Evolutionary conservation across 2,888 invertebrate species (phyloP), one percentile per base, ranked within the genome.

Genomic region (Spodoptera exigua): DNA sequence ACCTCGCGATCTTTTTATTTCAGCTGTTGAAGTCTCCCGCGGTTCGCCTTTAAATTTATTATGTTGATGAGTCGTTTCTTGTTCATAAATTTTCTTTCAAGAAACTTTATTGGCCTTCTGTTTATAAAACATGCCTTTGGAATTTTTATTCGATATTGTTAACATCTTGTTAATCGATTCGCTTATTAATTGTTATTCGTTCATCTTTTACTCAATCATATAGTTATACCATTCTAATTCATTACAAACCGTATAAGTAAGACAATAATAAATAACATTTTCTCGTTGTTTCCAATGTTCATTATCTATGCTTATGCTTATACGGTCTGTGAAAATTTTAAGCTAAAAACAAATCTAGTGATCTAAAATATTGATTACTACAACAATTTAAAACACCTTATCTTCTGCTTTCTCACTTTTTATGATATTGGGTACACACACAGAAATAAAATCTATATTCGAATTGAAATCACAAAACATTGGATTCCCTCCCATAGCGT

Each of bases 1-100:
- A 75, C 54, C 53, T 73, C 44, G 54, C 49, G 55, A 66, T 61
- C 59, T 61, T 72, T 76, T 75, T 78, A 67, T 60, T 63, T 59
- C 41, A 58, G 40, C 46, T 46, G 67, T 67, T 61, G 58, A 67
- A 67, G 53, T 56, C 73, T 67, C 61, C 73, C 48, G 73, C 41
- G 21, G 69, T 61, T 60, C 47, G 40, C 27, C 18, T 51, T 57
- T 47, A 46, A 61, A 73, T 70, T 72, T 70, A 73, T 70, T 68
- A 5, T 49, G 36, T 41, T 53, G 68, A 61, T 67, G 56, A 57
- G 45, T 27, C 62, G 43, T 57, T 54, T 53, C 61, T 40, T 48
- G 56, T 60, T 57, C 44, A 52, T 71, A 69, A 57, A 74, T 71
- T 59, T 46, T 56, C 36, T 41, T 59, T 41, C 18, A 17, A 53